Evolutionary conservation across 2,888 invertebrate genomes (phyloP), one percentile per base, ranked within the genome.

Genomic region (Ischnura elegans): DNA sequence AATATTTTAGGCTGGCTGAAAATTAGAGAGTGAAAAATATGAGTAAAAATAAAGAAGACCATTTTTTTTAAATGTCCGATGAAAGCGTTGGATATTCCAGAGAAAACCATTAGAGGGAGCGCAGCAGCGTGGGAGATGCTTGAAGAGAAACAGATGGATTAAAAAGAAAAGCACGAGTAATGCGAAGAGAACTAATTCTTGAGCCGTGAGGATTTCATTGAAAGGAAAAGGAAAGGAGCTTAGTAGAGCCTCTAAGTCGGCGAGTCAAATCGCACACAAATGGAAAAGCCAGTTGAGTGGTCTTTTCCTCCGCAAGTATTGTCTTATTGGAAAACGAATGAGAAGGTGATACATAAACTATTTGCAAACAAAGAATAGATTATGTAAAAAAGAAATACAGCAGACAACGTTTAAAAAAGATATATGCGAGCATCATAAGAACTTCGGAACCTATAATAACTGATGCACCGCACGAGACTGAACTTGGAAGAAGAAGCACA

Each of bases 181-280:
- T n/a, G 46, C 45, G 46, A 51, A 36, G 87, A 16, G 90, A 13
- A 61, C 61, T 13, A 36, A n/a, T 61, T n/a, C 25, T 90, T 21
- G 43, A 66, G 90, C 36, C 66, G 25, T 90, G 61, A 19, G 55
- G 51, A 61, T n/a, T n/a, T n/a, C n/a, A n/a, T n/a, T 90, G 42
- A 43, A 42, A 61, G 19, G 43, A 66, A 90, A 66, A 61, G 42
- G 29, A 76, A 66, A 66, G 90, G 55, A 61, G 66, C 90, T 66
- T 66, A 61, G 90, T 61, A 43, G 45, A 66, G 61, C 90, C 90
- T 43, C 66, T 66, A 66, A 66, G 66, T 90, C 55, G 66, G 43
- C 2, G 36, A 76, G 29, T 13, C 13, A 36, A 5, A 36, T 10
- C 5, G 29, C 29, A 76, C 10, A 76, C 5, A 2, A 51, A 36